Evolutionary conservation across 2,113 vertebrate genomes (phyloP).

Genomic region (Oreocharis arfaki): DNA sequence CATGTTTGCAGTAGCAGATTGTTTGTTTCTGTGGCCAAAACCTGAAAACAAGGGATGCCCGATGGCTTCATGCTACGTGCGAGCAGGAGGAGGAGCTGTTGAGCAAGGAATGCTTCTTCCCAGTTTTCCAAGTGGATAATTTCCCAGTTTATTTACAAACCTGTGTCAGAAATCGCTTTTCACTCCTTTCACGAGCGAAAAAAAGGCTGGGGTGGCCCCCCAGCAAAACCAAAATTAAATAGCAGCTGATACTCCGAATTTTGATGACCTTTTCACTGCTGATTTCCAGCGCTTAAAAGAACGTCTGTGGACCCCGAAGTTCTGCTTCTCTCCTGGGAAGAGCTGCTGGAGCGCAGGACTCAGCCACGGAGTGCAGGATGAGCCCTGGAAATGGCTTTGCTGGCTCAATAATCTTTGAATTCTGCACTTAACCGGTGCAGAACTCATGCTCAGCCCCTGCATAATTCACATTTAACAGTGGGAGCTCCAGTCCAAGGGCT

Average conservation of each 20-base stretch:
- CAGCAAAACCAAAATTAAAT: fast-evolving
- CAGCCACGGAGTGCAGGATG: too few species aligned
- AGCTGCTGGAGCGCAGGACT: background rate
- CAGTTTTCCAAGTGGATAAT: fast-evolving
- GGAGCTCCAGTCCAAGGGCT: background rate
- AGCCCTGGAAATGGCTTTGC: fast-evolving
- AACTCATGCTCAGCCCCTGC: too few species aligned
- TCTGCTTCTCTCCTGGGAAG: background rate
- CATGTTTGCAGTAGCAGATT: background rate
- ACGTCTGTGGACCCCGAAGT: background rate
- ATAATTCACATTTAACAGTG: background rate
- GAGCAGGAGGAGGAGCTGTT: constrained; percentile 49
- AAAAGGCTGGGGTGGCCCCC: background rate
- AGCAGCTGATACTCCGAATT: too few species aligned
- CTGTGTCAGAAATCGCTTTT: background rate
- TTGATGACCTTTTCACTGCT: fast-evolving
- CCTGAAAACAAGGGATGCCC: fast-evolving
- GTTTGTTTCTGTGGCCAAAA: background rate
- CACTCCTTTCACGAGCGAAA: background rate
- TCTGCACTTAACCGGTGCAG: background rate
- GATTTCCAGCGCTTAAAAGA: background rate
- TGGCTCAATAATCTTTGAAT: background rate
- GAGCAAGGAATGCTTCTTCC: constrained; percentile 12
- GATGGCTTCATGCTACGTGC: fast-evolving
- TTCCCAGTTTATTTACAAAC: background rate